phyloP scores from a whole-genome alignment of 2,113 vertebrate genomes.

The Hemiprocne comata region DNA sequence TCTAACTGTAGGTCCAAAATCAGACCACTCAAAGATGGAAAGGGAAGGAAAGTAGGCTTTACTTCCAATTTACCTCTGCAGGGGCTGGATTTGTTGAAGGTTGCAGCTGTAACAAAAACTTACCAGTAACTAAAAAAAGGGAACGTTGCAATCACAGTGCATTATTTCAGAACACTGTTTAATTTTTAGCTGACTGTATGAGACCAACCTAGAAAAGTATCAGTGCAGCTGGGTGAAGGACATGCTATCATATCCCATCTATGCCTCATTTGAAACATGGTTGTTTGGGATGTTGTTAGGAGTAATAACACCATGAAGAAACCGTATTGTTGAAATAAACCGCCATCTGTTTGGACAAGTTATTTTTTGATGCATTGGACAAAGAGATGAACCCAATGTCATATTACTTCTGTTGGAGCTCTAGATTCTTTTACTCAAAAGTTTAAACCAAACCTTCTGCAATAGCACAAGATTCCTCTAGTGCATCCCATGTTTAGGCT shows the following conservation, averaged over 20 bases:
- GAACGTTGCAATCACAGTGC: not conserved
- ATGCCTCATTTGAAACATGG: not conserved
- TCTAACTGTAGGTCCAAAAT: not conserved
- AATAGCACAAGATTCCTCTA: not conserved
- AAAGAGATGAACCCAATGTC: not conserved
- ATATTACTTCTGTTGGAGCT: not conserved
- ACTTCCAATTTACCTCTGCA: not conserved
- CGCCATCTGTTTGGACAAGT: not conserved
- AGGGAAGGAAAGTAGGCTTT: not conserved
- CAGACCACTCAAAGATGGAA: too few species aligned
- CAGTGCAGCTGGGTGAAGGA: not conserved
- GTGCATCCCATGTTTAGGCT: not conserved
- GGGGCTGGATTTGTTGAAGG: not conserved
- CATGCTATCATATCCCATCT: not conserved
- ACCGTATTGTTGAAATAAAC: not conserved
- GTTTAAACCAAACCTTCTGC: not conserved
- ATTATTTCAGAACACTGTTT: not conserved
- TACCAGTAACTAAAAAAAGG: not conserved
- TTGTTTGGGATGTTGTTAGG: not conserved
- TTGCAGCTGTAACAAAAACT: not conserved
- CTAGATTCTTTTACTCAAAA: not conserved
- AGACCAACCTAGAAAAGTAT: not conserved
- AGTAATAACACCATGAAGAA: not conserved
- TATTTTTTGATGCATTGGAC: not conserved
- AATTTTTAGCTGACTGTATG: not conserved